Base-by-base conservation (phyloP, 1,140 invertebrate genomes). In the Zaprionus vittiger region DNA sequence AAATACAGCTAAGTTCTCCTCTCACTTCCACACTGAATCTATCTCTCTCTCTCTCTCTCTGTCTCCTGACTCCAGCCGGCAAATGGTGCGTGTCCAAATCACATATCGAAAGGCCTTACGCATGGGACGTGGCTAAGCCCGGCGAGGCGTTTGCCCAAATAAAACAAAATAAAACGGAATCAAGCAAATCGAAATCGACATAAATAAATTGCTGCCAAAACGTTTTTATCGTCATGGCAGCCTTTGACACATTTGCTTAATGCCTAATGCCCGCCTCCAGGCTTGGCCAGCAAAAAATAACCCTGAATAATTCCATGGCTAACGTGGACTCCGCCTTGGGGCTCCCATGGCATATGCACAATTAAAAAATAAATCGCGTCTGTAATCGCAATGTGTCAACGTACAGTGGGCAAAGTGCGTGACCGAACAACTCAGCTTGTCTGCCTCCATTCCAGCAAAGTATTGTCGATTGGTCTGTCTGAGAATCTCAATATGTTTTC, bases 71-170 rank as follows among this genome's bases (percentile, higher is more conserved):
- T 44, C 41, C 28, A 28, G 52, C 62, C 26, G 20, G 52, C 70
- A 81, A 87, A 90, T 89, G 75, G 85, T 89, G 84, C 85, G 84
- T 89, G 85, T 76, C 62, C 79, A 77, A 89, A 85, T 77, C 78
- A 79, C 69, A 73, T 90, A 84, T 89, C 49, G 54, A 73, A 61
- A 52, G 6, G 20, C 47, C 31, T 64, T 31, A 60, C 80, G 70
- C 72, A 52, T 80, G 73, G 66, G 38, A 81, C 47, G 65, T 56
- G 59, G 57, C 41, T 62, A 79, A 75, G 66, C 64, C 64, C n/a
- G 47, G 11, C 47, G 44, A 75, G 62, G 28, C 64, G 47, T 59
- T 65, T 52, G 12, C 2, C 20, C 47, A 52, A 86, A 86, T 83
- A 83, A 83, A 87, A 74, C 47, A 57, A 73, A 68, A 80, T 64